Evolutionary conservation across 2,888 invertebrate genomes (phyloP).

Genomic region (Oeneis ivallda): DNA sequence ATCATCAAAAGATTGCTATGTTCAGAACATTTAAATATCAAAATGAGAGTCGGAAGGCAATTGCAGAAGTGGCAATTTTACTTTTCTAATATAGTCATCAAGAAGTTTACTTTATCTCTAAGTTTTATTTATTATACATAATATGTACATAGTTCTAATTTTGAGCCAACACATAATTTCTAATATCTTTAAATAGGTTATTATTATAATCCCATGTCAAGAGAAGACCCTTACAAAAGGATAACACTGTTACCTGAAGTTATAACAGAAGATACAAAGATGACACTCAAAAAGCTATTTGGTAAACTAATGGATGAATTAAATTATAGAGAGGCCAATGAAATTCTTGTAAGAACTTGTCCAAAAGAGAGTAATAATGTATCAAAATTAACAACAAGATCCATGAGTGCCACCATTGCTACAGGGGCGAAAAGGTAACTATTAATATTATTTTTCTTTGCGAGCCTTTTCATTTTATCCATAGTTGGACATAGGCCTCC

Average conservation of each 20-base stretch:
- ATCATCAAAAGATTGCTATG: no score
- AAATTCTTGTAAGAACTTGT: constrained; percentile 89
- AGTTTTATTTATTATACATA: no score
- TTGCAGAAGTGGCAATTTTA: no score
- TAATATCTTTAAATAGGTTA: constrained; percentile 17
- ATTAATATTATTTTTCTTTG: no score
- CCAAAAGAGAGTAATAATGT: constrained; percentile 80
- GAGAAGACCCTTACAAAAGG: constrained; percentile 86
- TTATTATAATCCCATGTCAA: constrained; percentile 83
- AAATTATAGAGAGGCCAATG: constrained; percentile 88
- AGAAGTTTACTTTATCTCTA: no score
- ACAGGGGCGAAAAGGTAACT: constrained; percentile 66
- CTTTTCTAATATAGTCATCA: no score
- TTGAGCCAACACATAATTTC: neutral
- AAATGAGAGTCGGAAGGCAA: neutral
- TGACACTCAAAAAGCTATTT: constrained; percentile 85
- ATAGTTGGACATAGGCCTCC: no score
- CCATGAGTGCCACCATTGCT: constrained; percentile 57
- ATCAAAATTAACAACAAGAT: constrained; percentile 69
- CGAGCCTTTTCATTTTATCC: no score
- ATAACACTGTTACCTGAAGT: constrained; percentile 88
- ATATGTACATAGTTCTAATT: neutral
- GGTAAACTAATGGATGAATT: constrained; percentile 86
- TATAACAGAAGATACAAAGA: constrained; percentile 85
- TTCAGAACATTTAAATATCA: no score